Evolutionary conservation across 1,140 invertebrate species (phyloP), one percentile per base, ranked within the genome.

Genomic region (Oncopeltus fasciatus): DNA sequence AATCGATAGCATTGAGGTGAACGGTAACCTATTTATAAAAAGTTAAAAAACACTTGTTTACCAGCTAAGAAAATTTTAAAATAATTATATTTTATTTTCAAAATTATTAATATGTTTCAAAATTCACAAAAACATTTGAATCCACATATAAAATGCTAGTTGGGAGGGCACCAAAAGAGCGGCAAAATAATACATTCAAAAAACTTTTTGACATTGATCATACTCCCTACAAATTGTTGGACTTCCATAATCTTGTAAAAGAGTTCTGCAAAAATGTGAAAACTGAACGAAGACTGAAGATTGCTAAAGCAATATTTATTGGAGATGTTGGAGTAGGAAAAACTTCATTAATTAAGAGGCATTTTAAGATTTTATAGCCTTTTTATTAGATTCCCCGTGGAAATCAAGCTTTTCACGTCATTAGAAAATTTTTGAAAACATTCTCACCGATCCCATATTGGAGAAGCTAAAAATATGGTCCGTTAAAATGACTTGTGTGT

Each of bases 271-370:
- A 38, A 38, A 8, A 8, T 8, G 5, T 8, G 5, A 38, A 38
- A 38, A 38, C 5, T 38, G 31, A 38, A 38, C 31, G 5, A 8
- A 38, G 18, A 2, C 14, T 53, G 24, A 14, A 26, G 4, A 77
- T 83, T 61, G 77, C 77, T 5, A 85, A 84, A 76, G 75, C 81
- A 24, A 83, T 86, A 61, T 77, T 88, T 63, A 76, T 90, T 29
- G 88, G 88, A 8, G 88, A 90, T 73, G 81, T 87, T 60, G 81
- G 83, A 16, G 88, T 88, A 44, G 88, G 88, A 46, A 90, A 90
- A 76, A 88, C 87, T 5, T 85, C 83, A 65, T 74, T 90, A 20
- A 81, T 90, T 1, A 86, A 86, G 70, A 77, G 85, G 78, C 85
- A 73, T 24, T 2, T 72, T 57, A 27, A n/a, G 44, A 58, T 12